A percentile compares a stretch with the other conserved stretches of the same genome.
These are phyloP conservation scores for Salmo trutta DNA, from an alignment of 2,797 vertebrate genomes.

Conservation along the genomic window DNA sequence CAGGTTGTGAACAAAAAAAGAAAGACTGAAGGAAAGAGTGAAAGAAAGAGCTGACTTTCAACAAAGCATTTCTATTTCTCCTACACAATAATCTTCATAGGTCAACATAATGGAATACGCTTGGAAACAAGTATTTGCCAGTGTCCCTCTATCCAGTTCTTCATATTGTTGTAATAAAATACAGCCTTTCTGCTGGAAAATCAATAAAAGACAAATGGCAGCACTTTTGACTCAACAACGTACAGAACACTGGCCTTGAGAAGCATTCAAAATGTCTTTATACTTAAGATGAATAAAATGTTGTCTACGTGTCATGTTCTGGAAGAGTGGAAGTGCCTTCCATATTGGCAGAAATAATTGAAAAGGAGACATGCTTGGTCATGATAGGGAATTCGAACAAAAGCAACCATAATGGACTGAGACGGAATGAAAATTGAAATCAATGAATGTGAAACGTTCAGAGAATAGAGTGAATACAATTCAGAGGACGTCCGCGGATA, in stretches of 20 bases:
- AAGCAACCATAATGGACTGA: not conserved
- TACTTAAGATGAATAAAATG: constrained; percentile 24
- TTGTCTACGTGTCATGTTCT: constrained; percentile 10
- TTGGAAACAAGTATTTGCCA: constrained; percentile 57
- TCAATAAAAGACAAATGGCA: constrained; percentile 44
- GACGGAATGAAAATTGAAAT: constrained; percentile 24
- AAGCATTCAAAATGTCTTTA: constrained; percentile 24
- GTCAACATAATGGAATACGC: constrained; percentile 59
- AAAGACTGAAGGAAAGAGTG: constrained; percentile 20
- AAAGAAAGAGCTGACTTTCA: constrained; percentile 60
- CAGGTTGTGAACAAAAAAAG: constrained; percentile 42
- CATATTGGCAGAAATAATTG: constrained; percentile 14
- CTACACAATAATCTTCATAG: constrained; percentile 59
- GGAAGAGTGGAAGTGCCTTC: constrained; percentile 17
- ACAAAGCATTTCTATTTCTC: constrained; percentile 69
- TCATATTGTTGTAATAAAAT: constrained; percentile 30
- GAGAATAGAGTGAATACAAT: not conserved
- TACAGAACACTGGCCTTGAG: constrained; percentile 34
- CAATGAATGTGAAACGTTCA: constrained; percentile 14
- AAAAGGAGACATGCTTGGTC: constrained; percentile 11
- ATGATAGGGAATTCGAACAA: constrained; percentile 12
- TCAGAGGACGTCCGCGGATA: too few species aligned
- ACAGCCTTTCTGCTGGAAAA: constrained; percentile 42
- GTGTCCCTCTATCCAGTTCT: constrained; percentile 50
- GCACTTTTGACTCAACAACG: constrained; percentile 31